Evolutionary conservation across 2,113 vertebrate genomes (phyloP).

Genomic region (Odocoileus virginianus): DNA sequence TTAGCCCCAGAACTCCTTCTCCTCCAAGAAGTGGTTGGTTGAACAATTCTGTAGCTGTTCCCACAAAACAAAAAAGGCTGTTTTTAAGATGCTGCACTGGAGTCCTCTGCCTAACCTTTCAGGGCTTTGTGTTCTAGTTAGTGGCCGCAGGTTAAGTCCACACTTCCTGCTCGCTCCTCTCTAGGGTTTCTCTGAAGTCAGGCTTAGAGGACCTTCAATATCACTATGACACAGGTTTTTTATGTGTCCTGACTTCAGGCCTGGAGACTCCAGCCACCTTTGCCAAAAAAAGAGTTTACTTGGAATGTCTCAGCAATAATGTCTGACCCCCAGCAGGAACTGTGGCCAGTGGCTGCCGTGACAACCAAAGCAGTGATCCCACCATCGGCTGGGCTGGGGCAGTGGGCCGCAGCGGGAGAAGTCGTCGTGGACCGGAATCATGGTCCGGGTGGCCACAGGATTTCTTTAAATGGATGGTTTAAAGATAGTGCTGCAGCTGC

Average conservation of each 20-base stretch:
- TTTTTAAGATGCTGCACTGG: conserved; percentile 27
- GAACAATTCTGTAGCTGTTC: neutral
- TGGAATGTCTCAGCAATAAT: neutral
- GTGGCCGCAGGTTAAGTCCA: neutral
- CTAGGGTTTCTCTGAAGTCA: neutral
- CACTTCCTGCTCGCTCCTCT: neutral
- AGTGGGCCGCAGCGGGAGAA: accelerated
- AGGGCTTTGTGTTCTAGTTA: neutral
- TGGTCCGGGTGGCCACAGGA: neutral
- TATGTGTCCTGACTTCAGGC: neutral
- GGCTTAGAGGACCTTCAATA: neutral
- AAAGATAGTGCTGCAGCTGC: neutral
- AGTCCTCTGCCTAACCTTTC: neutral
- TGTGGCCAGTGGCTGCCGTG: neutral
- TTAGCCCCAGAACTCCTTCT: neutral
- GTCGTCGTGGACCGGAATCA: neutral
- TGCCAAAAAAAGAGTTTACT: neutral
- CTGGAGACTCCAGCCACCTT: neutral
- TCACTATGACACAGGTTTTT: neutral
- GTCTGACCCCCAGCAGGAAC: neutral
- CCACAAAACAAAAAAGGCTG: conserved; percentile 21
- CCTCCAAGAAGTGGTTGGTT: neutral
- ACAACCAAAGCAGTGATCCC: accelerated
- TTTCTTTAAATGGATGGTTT: neutral
- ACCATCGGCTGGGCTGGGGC: neutral